These are phyloP conservation scores for Galaxea fascicularis DNA, from an alignment of 92 coral and sea anemone species.

Conservation along the genomic window DNA sequence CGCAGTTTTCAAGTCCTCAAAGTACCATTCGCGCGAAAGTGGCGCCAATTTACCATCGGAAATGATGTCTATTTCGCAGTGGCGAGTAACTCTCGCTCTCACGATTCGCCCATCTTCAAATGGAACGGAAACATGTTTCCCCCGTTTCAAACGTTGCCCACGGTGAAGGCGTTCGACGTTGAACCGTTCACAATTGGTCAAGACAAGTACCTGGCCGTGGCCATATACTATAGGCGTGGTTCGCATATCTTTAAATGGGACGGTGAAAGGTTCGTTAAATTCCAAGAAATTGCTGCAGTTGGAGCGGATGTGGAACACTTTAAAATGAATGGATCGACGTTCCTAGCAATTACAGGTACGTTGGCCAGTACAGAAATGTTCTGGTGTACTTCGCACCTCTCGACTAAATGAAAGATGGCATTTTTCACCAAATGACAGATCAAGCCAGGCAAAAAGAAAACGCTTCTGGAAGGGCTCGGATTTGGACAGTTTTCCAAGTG, in stretches of 20 bases:
- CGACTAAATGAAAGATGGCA: no score
- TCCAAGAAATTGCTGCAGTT: constrained; percentile 82
- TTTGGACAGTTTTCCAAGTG: no score
- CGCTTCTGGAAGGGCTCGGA: no score
- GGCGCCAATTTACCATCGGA: constrained; percentile 85
- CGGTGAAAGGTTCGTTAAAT: constrained; percentile 74
- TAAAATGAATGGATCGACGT: constrained; percentile 72
- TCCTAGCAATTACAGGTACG: constrained; percentile 85
- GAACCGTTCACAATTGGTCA: constrained; percentile 82
- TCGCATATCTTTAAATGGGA: constrained; percentile 92
- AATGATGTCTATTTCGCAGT: constrained; percentile 81
- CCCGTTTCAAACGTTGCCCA: constrained; percentile 72
- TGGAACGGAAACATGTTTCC: constrained; percentile 81
- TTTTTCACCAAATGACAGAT: no score
- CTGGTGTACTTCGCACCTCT: no score
- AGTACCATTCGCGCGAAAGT: constrained; percentile 82
- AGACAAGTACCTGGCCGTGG: constrained; percentile 79
- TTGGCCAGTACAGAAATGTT: no score
- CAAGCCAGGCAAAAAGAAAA: no score
- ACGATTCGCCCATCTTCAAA: constrained; percentile 80
- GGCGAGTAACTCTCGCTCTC: constrained; percentile 79
- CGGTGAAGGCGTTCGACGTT: constrained; percentile 83
- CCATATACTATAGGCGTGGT: constrained; percentile 76
- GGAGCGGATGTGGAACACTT: constrained; percentile 91
- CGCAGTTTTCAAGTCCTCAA: constrained; percentile 78